These are phyloP conservation scores for Iselma pallidipennis DNA, from an alignment of 2,888 invertebrate species.

Conservation along the genomic window DNA sequence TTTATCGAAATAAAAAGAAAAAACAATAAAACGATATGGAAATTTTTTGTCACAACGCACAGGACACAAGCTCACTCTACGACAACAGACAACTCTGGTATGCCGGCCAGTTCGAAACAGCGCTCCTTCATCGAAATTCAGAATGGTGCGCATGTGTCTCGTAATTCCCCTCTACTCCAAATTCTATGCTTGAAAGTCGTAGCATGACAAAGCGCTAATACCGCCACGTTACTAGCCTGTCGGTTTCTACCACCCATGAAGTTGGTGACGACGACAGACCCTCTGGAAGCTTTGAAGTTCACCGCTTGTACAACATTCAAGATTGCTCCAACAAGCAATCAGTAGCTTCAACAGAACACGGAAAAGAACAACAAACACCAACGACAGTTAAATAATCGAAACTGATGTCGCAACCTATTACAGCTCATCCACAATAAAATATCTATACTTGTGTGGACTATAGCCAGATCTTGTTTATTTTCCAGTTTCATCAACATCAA, in stretches of 20 bases:
- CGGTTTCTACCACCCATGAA: constrained; percentile 59
- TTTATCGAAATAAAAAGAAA: constrained; percentile 19
- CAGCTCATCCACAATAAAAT: constrained; percentile 41
- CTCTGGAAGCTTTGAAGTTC: constrained; percentile 53
- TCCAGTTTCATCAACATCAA: constrained; percentile 47
- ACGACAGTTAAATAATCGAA: constrained; percentile 15
- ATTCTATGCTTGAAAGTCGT: constrained; percentile 30
- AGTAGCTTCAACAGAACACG: constrained; percentile 50
- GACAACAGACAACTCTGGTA: constrained; percentile 35
- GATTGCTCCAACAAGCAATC: constrained; percentile 48
- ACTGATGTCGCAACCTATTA: constrained; percentile 31
- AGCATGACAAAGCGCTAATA: constrained; percentile 57
- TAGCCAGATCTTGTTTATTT: constrained; percentile 50
- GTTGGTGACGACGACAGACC: constrained; percentile 59
- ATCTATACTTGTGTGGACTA: constrained; percentile 38
- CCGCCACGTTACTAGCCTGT: constrained; percentile 56
- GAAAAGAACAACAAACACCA: constrained; percentile 49
- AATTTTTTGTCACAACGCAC: constrained; percentile 3
- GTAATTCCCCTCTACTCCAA: constrained; percentile 25
- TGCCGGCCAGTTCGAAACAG: constrained; percentile 28
- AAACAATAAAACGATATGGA: constrained; percentile 23
- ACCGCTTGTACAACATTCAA: constrained; percentile 44
- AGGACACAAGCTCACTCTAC: constrained; percentile 19
- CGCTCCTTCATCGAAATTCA: constrained; percentile 23
- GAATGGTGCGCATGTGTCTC: constrained; percentile 36